Conservation (phyloP, 2,113 vertebrate species). For the Lucifuga dentata region DNA sequence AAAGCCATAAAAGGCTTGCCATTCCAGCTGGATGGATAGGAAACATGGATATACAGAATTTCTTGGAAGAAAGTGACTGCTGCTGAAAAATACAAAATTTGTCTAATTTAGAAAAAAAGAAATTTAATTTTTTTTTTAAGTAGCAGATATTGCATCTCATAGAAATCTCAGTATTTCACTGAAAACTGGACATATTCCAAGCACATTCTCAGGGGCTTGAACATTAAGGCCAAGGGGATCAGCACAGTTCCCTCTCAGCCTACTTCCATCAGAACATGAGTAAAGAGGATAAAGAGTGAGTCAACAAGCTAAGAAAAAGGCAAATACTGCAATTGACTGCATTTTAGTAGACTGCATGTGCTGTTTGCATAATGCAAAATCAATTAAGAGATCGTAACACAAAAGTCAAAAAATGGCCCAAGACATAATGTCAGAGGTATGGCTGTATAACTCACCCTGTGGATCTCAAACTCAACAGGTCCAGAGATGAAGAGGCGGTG, state of each 20-base stretch:
- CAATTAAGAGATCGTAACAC: neutral
- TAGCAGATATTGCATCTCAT: neutral
- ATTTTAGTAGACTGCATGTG: neutral
- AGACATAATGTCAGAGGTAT: neutral
- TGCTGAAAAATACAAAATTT: too few relatives aligned
- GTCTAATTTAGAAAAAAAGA: too few relatives aligned
- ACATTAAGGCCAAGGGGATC: constrained; percentile 9
- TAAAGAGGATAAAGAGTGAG: constrained; percentile 45
- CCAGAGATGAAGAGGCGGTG: constrained; percentile 18
- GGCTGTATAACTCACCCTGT: constrained; percentile 62
- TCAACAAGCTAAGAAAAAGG: constrained; percentile 40
- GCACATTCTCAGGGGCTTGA: constrained; percentile 1
- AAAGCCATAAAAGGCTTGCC: constrained; percentile 41
- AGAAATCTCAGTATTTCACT: constrained; percentile 9
- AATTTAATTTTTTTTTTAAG: too few relatives aligned
- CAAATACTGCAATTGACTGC: constrained; percentile 14
- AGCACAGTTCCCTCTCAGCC: constrained; percentile 43
- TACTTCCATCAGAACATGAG: constrained; percentile 27
- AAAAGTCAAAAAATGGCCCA: neutral
- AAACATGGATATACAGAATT: constrained; percentile 8
- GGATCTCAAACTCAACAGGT: constrained; percentile 12
- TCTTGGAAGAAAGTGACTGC: constrained; percentile 18
- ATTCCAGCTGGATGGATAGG: constrained; percentile 17
- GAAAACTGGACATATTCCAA: constrained; percentile 10
- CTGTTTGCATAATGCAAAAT: neutral